Evolutionary conservation across 1,140 invertebrate genomes (phyloP).

Genomic region (Drosophila arawakana): DNA sequence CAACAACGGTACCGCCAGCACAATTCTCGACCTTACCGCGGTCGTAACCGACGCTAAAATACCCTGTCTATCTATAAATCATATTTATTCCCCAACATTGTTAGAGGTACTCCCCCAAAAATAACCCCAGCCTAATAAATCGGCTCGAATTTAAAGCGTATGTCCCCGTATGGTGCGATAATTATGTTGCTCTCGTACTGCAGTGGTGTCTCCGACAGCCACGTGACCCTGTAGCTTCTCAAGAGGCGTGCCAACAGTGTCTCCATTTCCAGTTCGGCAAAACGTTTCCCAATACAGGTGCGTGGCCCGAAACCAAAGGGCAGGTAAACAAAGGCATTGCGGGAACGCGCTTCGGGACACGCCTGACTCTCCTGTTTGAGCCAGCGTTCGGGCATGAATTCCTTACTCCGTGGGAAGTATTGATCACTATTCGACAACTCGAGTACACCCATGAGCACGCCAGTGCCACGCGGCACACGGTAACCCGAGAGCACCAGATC

Average conservation of each 20-base stretch:
- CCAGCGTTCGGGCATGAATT: constrained; percentile 92
- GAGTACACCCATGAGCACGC: constrained; percentile 61
- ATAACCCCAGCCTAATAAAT: constrained; percentile 24
- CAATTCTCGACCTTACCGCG: constrained; percentile 65
- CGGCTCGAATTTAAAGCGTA: constrained; percentile 68
- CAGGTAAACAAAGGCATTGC: constrained; percentile 66
- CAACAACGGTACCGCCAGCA: constrained; percentile 49
- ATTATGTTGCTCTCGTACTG: constrained; percentile 76
- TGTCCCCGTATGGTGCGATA: constrained; percentile 57
- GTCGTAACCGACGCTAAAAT: constrained; percentile 66
- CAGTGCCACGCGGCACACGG: constrained; percentile 90
- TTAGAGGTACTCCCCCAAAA: constrained; percentile 46
- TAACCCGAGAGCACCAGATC: constrained; percentile 92
- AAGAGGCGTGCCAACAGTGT: constrained; percentile 87
- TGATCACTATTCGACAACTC: constrained; percentile 68
- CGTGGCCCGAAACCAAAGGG: constrained; percentile 87
- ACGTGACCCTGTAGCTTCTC: constrained; percentile 85
- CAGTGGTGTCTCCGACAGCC: constrained; percentile 52
- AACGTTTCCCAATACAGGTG: constrained; percentile 87
- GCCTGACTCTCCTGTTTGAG: constrained; percentile 73
- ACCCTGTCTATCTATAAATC: background rate
- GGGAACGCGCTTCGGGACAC: constrained; percentile 80
- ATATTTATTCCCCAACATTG: constrained; percentile 48
- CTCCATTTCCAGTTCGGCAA: constrained; percentile 90
- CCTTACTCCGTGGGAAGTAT: constrained; percentile 88